phyloP scores from a whole-genome alignment of 2,113 vertebrate genomes.

The Empidonax traillii region DNA sequence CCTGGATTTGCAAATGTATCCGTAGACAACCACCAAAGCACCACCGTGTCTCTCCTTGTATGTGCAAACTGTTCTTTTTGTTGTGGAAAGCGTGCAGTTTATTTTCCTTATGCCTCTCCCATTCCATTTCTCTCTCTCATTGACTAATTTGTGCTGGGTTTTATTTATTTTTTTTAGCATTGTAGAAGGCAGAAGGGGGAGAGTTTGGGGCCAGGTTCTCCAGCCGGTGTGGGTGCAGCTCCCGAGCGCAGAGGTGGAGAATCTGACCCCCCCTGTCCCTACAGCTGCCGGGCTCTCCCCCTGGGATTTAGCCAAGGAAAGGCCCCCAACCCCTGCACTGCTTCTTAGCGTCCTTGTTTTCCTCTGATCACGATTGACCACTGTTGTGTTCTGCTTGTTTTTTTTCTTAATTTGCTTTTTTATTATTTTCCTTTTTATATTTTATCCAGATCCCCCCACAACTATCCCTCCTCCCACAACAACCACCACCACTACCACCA shows the following conservation, averaged over 20 bases:
- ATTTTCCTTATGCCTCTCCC: constrained; percentile 42
- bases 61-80: not conserved
- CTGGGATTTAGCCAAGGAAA: not conserved
- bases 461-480: constrained; percentile 87
- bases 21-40: not conserved
- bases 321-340: not conserved
- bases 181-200: not conserved
- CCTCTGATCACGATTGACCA: constrained; percentile 71
- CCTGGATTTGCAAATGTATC: not conserved
- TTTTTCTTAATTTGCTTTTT: constrained; percentile 75
- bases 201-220: not conserved
- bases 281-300: not conserved
- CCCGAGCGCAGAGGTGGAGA: not conserved
- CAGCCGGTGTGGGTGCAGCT: accelerated
- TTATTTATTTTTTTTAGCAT: constrained; percentile 38
- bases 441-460: constrained; percentile 88
- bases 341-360: constrained; percentile 68
- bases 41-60: not conserved
- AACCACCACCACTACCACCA: constrained; percentile 82
- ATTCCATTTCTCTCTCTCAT: constrained; percentile 54
- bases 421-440: constrained; percentile 82
- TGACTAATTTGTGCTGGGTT: constrained; percentile 64
- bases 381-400: constrained; percentile 78
- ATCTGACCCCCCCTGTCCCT: not conserved
- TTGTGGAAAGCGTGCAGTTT: constrained; percentile 24